These are phyloP conservation scores for Psilopogon haemacephalus DNA, from an alignment of 2,113 vertebrate species.

Conservation along the genomic window DNA sequence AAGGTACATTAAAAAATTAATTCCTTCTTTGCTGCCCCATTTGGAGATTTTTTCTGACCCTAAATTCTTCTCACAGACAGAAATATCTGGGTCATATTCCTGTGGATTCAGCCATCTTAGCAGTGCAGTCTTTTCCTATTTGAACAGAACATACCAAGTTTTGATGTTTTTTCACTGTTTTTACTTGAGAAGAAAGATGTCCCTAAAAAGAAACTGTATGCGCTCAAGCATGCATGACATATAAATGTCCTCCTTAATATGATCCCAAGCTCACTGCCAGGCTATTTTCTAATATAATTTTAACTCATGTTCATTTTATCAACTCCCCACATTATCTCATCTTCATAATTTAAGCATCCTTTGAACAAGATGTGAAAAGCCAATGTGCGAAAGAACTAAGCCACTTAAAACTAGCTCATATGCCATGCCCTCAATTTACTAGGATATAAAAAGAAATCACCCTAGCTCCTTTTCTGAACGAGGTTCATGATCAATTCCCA, in stretches of 20 bases:
- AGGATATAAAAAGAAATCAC: not conserved
- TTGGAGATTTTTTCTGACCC: not conserved
- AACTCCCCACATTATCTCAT: not conserved
- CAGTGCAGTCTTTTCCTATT: not conserved
- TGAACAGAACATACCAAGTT: not conserved
- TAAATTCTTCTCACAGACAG: not conserved
- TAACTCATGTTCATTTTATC: not conserved
- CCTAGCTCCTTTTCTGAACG: not conserved
- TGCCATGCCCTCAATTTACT: conserved; percentile 28
- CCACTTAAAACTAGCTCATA: conserved; percentile 23
- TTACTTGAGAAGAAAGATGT: not conserved
- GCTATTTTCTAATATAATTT: not conserved
- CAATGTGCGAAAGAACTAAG: not conserved
- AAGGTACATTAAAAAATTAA: not conserved
- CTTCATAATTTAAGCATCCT: not conserved
- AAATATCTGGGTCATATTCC: not conserved
- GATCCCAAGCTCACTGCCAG: too few relatives aligned
- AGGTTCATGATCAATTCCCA: conserved; percentile 18
- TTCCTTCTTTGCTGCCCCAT: not conserved
- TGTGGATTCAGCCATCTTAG: not conserved
- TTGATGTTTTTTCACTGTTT: not conserved
- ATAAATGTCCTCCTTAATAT: not conserved
- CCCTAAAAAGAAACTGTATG: not conserved
- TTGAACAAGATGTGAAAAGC: conserved; percentile 16
- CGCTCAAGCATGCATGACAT: not conserved